Evolutionary conservation across 2,113 vertebrate species (phyloP).

Genomic region (Indicator maculatus): DNA sequence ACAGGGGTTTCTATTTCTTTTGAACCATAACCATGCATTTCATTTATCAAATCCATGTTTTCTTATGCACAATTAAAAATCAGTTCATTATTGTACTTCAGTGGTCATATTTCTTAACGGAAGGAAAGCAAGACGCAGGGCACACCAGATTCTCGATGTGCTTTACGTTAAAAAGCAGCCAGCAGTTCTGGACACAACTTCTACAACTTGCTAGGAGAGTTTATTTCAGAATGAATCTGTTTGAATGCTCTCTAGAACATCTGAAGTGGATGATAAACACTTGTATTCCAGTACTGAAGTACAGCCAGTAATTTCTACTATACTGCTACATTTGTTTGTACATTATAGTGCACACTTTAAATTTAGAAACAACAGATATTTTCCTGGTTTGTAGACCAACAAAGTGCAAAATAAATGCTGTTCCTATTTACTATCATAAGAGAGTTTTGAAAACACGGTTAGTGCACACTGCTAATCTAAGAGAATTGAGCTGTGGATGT

Average conservation of each 20-base stretch:
- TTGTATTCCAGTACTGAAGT: constrained; percentile 41
- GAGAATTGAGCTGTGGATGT: background rate
- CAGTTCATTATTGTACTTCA: background rate
- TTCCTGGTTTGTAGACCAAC: background rate
- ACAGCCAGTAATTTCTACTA: constrained; percentile 20
- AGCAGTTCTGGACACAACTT: background rate
- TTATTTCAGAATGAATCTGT: background rate
- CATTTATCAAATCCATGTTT: background rate
- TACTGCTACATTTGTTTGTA: background rate
- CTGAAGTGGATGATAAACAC: constrained; percentile 1
- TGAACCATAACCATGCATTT: constrained; percentile 10
- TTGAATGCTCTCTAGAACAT: background rate
- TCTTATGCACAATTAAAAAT: background rate
- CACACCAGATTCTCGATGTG: background rate
- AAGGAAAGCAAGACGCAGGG: constrained; percentile 4
- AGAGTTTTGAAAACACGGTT: background rate
- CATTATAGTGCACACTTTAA: background rate
- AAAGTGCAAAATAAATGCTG: background rate
- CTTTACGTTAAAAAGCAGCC: constrained; percentile 17
- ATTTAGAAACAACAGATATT: background rate
- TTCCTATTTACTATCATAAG: background rate
- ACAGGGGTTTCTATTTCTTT: background rate
- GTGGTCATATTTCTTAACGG: background rate
- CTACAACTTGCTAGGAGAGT: background rate
- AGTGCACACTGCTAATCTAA: background rate